Base-by-base conservation (phyloP, 2,113 vertebrate genomes). In the Argyrosomus japonicus region DNA sequence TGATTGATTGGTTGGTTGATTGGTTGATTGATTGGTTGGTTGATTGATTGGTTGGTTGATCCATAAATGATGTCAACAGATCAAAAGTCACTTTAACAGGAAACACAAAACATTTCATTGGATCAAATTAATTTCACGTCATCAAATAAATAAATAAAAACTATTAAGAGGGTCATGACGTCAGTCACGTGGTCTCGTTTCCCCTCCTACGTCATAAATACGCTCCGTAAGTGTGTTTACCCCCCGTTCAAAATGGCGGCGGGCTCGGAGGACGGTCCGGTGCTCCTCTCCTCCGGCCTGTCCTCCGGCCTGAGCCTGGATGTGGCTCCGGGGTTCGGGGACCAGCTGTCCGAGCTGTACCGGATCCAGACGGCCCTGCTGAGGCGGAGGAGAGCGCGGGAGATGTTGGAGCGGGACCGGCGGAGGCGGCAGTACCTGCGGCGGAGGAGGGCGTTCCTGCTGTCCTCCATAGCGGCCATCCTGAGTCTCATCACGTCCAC, bases 341-440 rank as follows among this genome's bases (percentile, higher is more conserved):
- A 17, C 1, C 74, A 60, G 48, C n/a, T n/a, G 0, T 84, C 25
- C 7, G 80, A 81, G 83, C 56, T 84, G 60, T 47, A 56, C 54
- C 83, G 70, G 60, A 54, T 90, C 0, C 76, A 85, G 17, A 10
- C 43, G 53, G 68, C 48, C 4, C 21, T 48, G 3, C 47, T 90
- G 80, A 27, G 67, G 81, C 65, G 74, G 32, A 40, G 70, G 32
- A 58, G 88, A 75, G 21, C 5, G 4, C 88, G 83, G 86, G 88
- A 88, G 83, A 2, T 54, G 81, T 0, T 45, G 80, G 85, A 85
- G 8, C 4, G 74, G 27, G 65, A 83, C n/a, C 73, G 77, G 77
- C 32, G 88, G 40, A 29, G 68, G 64, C 54, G 88, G 29, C 83
- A 64, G 65, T 90, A 90, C 18, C 68, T 84, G 18, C 77, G 86